A percentile compares a stretch with the other conserved stretches of the same genome.
phyloP scores from a whole-genome alignment of 2,797 vertebrate genomes.

The Hydrophis major region DNA sequence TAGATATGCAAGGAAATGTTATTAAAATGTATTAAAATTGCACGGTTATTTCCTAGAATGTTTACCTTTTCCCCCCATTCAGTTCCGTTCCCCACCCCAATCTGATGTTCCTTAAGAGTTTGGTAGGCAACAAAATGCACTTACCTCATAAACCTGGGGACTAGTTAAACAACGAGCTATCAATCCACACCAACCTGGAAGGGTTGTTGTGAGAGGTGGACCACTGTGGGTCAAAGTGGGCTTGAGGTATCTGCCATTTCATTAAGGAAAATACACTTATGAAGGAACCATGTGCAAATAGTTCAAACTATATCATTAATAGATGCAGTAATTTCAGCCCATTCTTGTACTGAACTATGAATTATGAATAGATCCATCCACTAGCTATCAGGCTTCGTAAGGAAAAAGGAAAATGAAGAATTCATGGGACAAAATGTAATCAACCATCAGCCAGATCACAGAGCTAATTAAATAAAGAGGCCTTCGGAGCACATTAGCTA shows the following conservation, averaged over 20 bases:
- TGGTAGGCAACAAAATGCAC: constrained; percentile 48
- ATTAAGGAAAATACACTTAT: constrained; percentile 66
- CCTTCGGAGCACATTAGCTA: background rate
- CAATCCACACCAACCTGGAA: constrained; percentile 90
- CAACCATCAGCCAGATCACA: background rate
- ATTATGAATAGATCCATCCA: background rate
- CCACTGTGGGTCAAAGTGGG: constrained; percentile 97
- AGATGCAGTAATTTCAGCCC: background rate
- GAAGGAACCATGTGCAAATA: background rate
- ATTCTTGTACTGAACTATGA: background rate
- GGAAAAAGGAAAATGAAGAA: background rate
- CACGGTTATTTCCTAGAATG: background rate
- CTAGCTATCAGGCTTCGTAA: background rate
- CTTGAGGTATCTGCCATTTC: constrained; percentile 85
- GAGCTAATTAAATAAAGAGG: background rate
- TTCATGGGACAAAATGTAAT: background rate
- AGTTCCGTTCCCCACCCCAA: background rate
- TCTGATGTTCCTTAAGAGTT: background rate
- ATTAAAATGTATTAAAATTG: background rate
- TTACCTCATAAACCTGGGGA: constrained; percentile 92
- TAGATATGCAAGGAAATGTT: background rate
- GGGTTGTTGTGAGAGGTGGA: constrained; percentile 88
- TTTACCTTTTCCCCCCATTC: background rate
- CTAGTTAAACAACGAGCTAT: constrained; percentile 92
- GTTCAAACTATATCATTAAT: background rate